Conservation (phyloP, 2,888 invertebrate genomes). For the Allophyes oxyacanthae region DNA sequence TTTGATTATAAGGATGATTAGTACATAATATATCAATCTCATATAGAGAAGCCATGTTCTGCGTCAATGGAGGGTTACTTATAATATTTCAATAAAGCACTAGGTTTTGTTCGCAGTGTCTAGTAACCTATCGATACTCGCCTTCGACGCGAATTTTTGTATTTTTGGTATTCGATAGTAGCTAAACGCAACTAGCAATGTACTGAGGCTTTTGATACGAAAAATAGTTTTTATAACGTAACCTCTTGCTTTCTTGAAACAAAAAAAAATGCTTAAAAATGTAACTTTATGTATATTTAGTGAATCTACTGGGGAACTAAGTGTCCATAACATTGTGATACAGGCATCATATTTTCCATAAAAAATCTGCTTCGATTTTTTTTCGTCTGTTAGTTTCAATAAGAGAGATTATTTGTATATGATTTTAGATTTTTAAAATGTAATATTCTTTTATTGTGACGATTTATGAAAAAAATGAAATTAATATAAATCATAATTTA, state of each 20-base stretch:
- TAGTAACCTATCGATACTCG: constrained; percentile 46
- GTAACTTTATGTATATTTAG: constrained; percentile 88
- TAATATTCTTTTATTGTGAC: constrained; percentile 83
- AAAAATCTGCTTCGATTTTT: constrained; percentile 81
- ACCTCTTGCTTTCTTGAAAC: constrained; percentile 87
- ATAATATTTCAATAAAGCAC: constrained; percentile 84
- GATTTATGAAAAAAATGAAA: constrained; percentile 72
- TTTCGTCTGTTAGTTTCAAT: constrained; percentile 82
- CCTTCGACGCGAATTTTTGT: constrained; percentile 45
- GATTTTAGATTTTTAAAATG: constrained; percentile 83
- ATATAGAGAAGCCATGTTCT: constrained; percentile 78
- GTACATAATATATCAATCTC: constrained; percentile 24
- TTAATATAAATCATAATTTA: constrained; percentile 78
- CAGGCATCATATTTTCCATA: constrained; percentile 85
- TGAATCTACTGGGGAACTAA: constrained; percentile 82
- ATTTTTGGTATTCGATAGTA: constrained; percentile 46
- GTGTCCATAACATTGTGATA: constrained; percentile 89
- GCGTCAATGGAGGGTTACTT: constrained; percentile 83
- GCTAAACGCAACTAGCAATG: constrained; percentile 40
- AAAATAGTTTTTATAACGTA: constrained; percentile 58
- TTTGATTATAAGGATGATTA: constrained; percentile 34
- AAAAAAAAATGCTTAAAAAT: constrained; percentile 76
- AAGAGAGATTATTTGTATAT: constrained; percentile 88
- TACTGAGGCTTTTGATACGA: constrained; percentile 56
- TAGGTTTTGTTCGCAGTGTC: constrained; percentile 71